Base-by-base conservation (phyloP, 2,888 invertebrate species). In the Amphipoea lucens region DNA sequence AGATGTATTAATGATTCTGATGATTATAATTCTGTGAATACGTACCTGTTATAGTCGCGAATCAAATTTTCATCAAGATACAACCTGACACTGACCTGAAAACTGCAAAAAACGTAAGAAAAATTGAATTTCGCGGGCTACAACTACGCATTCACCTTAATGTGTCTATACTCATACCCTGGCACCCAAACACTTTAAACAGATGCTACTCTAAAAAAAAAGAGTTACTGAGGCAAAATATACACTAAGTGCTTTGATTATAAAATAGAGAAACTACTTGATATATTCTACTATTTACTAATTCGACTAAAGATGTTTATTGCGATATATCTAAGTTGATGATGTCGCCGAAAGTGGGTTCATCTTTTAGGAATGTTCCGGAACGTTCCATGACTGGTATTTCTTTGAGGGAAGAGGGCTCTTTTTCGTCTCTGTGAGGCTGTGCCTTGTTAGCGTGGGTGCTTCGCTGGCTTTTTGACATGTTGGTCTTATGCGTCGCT, bases 301-400 rank as follows among this genome's bases (percentile, higher is more conserved):
- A 69, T 69, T 40, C 45, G 54, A 71, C 4, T 62, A 42, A 48
- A 73, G 51, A 36, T 73, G 17, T 88, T 87, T 83, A 93, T 78
- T 94, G 88, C 70, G 92, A 92, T 86, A 92, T 91, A 84, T 95
- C 94, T 74, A 94, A 91, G 65, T 92, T 91, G 42, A 92, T 92
- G 36, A 94, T 95, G 60, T 94, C 94, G 3, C 93, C 93, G 78
- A 96, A 96, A 40, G 98, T 98, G 0, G 98, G 98, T 93, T 98
- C 98, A 87, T 98, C 98, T 93, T 98, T 98, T 36, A 98, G 94
- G 91, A 98, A 98, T 0, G 98, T 98, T 36, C 98, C 98, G 0
- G 98, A 98, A 68, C 98, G 97, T 83, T 97, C 97, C 96, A 97
- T 96, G 2, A 90, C 86, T 0, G 95, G 95, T 51, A 94, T 93